Percentiles rank a stretch among this genome's conserved stretches.
Evolutionary conservation across 2,888 invertebrate species (phyloP).

Genomic region (Eulithis testata): DNA sequence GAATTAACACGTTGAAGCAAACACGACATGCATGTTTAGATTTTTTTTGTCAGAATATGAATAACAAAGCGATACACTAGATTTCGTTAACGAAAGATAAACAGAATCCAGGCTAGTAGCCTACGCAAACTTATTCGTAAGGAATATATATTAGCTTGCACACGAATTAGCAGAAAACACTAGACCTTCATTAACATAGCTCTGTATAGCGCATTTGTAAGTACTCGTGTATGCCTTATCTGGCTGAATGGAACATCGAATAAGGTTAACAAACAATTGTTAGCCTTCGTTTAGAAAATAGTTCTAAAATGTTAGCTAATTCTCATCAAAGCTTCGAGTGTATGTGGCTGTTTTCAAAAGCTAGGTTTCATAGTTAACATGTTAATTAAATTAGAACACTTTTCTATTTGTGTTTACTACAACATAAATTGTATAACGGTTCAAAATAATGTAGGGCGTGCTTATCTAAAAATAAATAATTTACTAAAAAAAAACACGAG

Average conservation of each 20-base stretch:
- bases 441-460: slow-evolving; percentile 15
- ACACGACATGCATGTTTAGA: too few species aligned
- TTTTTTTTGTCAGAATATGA: too few species aligned
- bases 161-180: slow-evolving; percentile 51
- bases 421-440: slow-evolving; percentile 31
- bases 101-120: too few species aligned
- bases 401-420: slow-evolving; percentile 14
- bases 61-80: too few species aligned
- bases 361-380: background rate
- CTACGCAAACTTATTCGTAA: slow-evolving; percentile 50
- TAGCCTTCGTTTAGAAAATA: slow-evolving; percentile 17
- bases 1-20: slow-evolving; percentile 59
- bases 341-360: background rate
- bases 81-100: too few species aligned
- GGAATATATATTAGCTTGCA: slow-evolving; percentile 43
- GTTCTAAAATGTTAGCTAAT: slow-evolving; percentile 8
- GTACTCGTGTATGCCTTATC: slow-evolving; percentile 27
- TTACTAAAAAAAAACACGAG: slow-evolving; percentile 36
- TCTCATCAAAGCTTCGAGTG: background rate
- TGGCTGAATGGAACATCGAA: slow-evolving; percentile 32
- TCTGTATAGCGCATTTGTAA: slow-evolving; percentile 41
- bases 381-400: background rate
- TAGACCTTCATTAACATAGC: slow-evolving; percentile 46
- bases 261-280: slow-evolving; percentile 25
- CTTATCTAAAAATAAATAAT: slow-evolving; percentile 28